Evolutionary conservation across 35 echinoderm and acorn worm species (phyloP).

Genomic region (Apostichopus parvimensis): DNA sequence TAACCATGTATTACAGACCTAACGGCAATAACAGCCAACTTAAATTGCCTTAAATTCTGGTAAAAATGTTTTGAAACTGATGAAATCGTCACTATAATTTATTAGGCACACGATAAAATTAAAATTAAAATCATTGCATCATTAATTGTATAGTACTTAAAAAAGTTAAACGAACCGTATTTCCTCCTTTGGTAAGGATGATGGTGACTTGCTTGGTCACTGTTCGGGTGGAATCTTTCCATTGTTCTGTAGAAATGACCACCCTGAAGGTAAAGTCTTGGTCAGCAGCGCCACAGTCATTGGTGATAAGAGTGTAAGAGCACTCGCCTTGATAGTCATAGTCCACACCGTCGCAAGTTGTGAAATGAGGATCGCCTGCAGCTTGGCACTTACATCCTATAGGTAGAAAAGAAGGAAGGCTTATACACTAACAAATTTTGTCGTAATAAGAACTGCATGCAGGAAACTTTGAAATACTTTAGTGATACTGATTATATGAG

Average conservation of each 20-base stretch:
- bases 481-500: no score
- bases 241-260: background rate
- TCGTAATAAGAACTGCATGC: no score
- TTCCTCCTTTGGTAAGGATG: background rate
- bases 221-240: background rate
- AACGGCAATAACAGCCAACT: no score
- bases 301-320: background rate
- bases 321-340: slow-evolving; percentile 10
- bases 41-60: no score
- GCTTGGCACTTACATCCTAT: slow-evolving; percentile 32
- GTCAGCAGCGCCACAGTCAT: background rate
- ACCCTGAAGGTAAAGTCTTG: background rate
- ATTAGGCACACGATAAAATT: no score
- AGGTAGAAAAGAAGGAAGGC: background rate
- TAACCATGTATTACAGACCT: no score
- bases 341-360: background rate
- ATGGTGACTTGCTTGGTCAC: background rate
- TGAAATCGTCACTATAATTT: no score
- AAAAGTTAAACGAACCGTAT: background rate
- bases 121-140: no score
- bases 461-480: no score
- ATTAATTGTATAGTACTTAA: no score
- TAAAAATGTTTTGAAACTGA: no score
- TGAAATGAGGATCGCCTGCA: slow-evolving; percentile 39
- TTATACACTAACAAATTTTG: no score